phyloP scores from a whole-genome alignment of 1,140 invertebrate genomes.

The Heliconius eleuchia region DNA sequence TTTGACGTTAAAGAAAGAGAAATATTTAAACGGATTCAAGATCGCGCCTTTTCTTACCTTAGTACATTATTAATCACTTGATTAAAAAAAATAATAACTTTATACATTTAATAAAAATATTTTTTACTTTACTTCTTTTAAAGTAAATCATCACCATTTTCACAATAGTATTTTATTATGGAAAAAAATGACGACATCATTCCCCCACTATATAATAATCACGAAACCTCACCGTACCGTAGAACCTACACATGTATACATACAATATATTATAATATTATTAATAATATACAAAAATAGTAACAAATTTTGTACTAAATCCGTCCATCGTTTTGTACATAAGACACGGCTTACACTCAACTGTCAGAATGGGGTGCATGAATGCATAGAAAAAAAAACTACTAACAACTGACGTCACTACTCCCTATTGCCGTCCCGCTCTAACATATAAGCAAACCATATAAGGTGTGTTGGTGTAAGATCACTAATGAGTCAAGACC shows the following conservation, averaged over 20 bases:
- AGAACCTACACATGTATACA: slow-evolving; percentile 47
- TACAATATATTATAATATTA: background rate
- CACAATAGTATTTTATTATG: no score
- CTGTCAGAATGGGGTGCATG: slow-evolving; percentile 14
- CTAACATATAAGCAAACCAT: background rate
- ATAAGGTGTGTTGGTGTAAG: no score
- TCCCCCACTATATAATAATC: slow-evolving; percentile 56
- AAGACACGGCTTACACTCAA: slow-evolving; percentile 48
- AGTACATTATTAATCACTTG: no score
- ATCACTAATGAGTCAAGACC: no score
- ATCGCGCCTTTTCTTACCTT: no score
- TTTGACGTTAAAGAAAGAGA: no score
- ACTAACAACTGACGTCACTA: background rate
- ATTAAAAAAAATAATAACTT: no score
- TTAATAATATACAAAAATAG: slow-evolving; percentile 80
- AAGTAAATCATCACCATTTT: background rate
- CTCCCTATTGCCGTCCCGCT: background rate
- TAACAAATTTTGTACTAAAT: slow-evolving; percentile 79
- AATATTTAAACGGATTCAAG: no score
- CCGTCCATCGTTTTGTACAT: slow-evolving; percentile 73
- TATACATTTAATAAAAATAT: no score
- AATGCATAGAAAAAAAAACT: background rate
- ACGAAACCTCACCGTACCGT: slow-evolving; percentile 56
- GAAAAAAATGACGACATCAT: background rate
- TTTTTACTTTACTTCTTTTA: background rate